Base-by-base conservation (phyloP, 2,797 vertebrate genomes). In the Uromys caudimaculatus region DNA sequence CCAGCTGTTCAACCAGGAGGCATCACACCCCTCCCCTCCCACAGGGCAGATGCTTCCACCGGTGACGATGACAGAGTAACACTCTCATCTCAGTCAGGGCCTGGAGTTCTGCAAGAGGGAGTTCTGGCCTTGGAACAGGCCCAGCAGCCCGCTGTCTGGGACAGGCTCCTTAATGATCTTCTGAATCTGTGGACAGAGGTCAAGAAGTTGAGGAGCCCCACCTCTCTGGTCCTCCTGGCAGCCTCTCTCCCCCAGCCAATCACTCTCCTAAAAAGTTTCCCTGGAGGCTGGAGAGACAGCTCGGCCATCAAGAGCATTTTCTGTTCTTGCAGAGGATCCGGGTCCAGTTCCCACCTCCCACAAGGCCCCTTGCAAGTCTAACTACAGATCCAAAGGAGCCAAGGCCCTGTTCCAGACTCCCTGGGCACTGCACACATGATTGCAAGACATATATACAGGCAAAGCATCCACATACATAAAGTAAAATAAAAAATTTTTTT, bases 81-180 rank as follows among this genome's bases (percentile, higher is more conserved):
- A 83, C 32, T 12, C 54, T 81, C 67, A 12, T 12, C 87, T 77
- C 35, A 13, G 50, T 84, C 50, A 71, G 54, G 56, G 77, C 38
- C 9, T 11, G 56, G 81, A 27, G 69, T 38, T 96, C 89, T 96
- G 44, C 23, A 97, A 93, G 67, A 98, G 95, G 24, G 97, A 91
- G 62, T 93, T 97, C 95, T 98, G 97, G 58, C 79, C 91, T 38
- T 97, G 97, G 88, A 98, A 97, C 38, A 98, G 52, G 44, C 97
- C 95, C 47, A 98, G 95, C 29, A 98, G 97, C 35, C 98, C 98
- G 3, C 98, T 98, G 94, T 98, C 98, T 0, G 98, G 98, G 54
- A 79, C 96, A 0, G 98, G 97, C 1, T 98, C 97, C 96, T 95
- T 98, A 58, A 98, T 98, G 64, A 98, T 56, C 75, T 98, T 98